phyloP scores from a whole-genome alignment of 2,113 vertebrate species.

The Mola mola region DNA sequence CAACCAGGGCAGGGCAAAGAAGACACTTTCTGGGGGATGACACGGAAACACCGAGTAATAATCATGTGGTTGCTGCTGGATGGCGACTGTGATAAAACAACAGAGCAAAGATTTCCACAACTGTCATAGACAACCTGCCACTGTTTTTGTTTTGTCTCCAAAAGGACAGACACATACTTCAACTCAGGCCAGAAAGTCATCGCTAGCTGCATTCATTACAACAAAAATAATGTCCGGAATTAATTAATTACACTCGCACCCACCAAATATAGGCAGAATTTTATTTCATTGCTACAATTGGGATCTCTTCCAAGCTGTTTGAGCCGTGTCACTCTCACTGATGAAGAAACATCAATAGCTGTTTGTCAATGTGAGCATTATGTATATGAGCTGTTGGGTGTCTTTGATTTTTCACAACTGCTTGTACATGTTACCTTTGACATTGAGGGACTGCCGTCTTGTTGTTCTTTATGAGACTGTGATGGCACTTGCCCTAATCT shows the following conservation, averaged over 20 bases:
- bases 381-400: constrained; percentile 71
- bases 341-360: constrained; percentile 74
- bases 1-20: constrained; percentile 52
- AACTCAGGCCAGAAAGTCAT: too few species aligned
- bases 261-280: constrained; percentile 46
- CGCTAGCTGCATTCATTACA: too few species aligned
- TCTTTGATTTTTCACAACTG: constrained; percentile 52
- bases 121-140: background rate
- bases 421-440: constrained; percentile 81
- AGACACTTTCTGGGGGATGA: constrained; percentile 26
- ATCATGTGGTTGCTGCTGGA: constrained; percentile 8
- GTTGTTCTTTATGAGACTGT: constrained; percentile 80
- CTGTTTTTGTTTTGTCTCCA: background rate
- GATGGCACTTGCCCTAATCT: constrained; percentile 81
- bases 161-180: background rate
- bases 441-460: constrained; percentile 79
- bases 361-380: constrained; percentile 78
- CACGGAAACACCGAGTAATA: constrained; percentile 36
- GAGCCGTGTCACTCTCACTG: constrained; percentile 70
- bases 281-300: constrained; percentile 27
- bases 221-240: constrained; percentile 32
- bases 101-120: constrained; percentile 12
- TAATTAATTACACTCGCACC: constrained; percentile 40
- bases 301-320: constrained; percentile 57
- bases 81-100: constrained; percentile 36